Percentiles rank a stretch among this genome's conserved stretches.
These are phyloP conservation scores for Mimachlamys varia DNA, from an alignment of 2,888 invertebrate genomes.

Conservation along the genomic window DNA sequence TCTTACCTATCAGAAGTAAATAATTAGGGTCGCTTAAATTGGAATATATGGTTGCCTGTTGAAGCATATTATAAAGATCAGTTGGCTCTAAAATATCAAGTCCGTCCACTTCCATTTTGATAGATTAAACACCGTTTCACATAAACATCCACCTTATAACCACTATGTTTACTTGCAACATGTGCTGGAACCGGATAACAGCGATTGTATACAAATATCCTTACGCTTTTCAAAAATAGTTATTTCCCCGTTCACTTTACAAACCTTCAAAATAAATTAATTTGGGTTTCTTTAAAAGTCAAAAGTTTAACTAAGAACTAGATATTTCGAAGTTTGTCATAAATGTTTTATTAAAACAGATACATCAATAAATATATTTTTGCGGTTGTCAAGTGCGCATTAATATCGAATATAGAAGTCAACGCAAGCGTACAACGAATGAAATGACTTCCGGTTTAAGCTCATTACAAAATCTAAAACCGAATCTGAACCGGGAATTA, in stretches of 20 bases:
- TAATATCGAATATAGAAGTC: conserved; percentile 49
- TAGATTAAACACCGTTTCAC: too few species aligned
- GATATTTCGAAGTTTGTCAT: too few species aligned
- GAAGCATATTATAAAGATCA: conserved; percentile 79
- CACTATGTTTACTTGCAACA: conserved; percentile 37
- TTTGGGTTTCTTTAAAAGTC: neutral
- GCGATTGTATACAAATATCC: conserved; percentile 53
- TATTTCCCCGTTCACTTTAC: neutral
- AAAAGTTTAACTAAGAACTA: too few species aligned
- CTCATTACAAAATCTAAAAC: neutral
- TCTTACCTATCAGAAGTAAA: conserved; percentile 74
- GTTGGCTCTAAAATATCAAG: conserved; percentile 76
- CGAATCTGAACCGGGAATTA: neutral
- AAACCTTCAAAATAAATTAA: neutral
- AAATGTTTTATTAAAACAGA: neutral
- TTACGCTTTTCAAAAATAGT: conserved; percentile 34
- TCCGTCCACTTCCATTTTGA: conserved; percentile 62
- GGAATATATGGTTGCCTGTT: conserved; percentile 74
- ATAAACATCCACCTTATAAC: neutral
- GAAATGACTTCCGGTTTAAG: neutral
- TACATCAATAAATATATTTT: neutral
- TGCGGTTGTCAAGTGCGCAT: conserved; percentile 68
- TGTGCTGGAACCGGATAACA: conserved; percentile 44
- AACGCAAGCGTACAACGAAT: conserved; percentile 48
- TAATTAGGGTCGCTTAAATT: conserved; percentile 76